phyloP scores from a whole-genome alignment of 2,888 invertebrate genomes.

The Ectemnius continuus region DNA sequence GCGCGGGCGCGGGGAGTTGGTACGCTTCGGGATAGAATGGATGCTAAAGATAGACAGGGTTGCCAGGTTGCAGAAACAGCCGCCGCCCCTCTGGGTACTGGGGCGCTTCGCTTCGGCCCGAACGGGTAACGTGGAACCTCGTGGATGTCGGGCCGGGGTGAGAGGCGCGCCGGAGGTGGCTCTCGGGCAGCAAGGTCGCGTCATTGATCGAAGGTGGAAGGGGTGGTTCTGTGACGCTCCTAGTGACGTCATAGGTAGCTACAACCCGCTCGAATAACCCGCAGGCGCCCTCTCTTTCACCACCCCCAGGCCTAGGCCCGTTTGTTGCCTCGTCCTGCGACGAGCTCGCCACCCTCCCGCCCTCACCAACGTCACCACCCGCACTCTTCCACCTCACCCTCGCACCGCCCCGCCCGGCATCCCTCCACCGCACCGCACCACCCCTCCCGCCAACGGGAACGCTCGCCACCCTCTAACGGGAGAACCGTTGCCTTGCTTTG shows the following conservation, averaged over 20 bases:
- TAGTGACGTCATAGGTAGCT: conserved; percentile 72
- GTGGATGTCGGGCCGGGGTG: conserved; percentile 39
- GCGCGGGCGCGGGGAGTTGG: conserved; percentile 34
- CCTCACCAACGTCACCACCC: conserved; percentile 11
- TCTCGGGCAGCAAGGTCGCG: conserved; percentile 74
- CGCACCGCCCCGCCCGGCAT: neutral
- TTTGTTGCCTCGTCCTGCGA: conserved; percentile 53
- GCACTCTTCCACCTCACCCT: conserved; percentile 1
- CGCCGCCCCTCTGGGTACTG: conserved; percentile 76
- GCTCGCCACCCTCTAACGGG: too few species aligned
- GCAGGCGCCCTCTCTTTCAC: conserved; percentile 62
- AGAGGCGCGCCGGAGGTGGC: conserved; percentile 44
- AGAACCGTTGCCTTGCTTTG: conserved; percentile 36
- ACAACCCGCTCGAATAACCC: conserved; percentile 57
- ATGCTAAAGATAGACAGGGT: conserved; percentile 77
- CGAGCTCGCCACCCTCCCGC: conserved; percentile 36
- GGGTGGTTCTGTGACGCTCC: conserved; percentile 72
- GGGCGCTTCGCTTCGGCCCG: conserved; percentile 63
- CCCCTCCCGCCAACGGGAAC: neutral
- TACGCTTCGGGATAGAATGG: conserved; percentile 56
- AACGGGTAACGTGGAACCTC: conserved; percentile 45
- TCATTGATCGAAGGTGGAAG: conserved; percentile 74
- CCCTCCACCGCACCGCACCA: neutral
- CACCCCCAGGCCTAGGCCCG: conserved; percentile 47
- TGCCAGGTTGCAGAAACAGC: conserved; percentile 78